Conservation (phyloP, 1,140 invertebrate species). For the Aphelenchoides besseyi region DNA sequence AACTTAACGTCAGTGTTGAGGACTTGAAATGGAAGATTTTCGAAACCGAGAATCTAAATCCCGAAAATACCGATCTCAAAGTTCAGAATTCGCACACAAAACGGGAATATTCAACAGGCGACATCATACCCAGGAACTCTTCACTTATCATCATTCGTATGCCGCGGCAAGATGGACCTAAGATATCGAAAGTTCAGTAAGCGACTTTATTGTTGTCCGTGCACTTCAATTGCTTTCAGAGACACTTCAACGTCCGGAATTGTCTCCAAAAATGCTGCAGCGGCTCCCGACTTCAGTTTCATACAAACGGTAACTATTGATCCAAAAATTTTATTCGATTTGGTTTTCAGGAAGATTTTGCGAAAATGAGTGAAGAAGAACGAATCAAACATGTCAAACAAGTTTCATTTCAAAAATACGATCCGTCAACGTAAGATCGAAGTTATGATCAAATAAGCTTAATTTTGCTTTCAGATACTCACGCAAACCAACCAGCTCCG, state of each 20-base stretch:
- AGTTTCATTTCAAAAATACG: conserved; percentile 91
- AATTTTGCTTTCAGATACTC: conserved; percentile 13
- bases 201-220: too few species aligned
- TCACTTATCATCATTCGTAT: conserved; percentile 89
- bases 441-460: not conserved
- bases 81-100: conserved; percentile 96
- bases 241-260: conserved; percentile 53
- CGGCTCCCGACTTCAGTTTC: conserved; percentile 16
- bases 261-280: conserved; percentile 15
- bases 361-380: conserved; percentile 86
- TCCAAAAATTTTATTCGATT: too few species aligned
- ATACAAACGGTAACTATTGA: conserved; percentile 48
- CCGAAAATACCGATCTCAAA: conserved; percentile 88
- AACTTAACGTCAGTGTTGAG: conserved; percentile 85
- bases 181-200: conserved; percentile 64
- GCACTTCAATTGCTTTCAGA: conserved; percentile 29
- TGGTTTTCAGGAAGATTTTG: conserved; percentile 73
- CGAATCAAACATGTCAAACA: conserved; percentile 95
- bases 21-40: conserved; percentile 91
- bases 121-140: conserved; percentile 90
- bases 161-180: conserved; percentile 70
- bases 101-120: conserved; percentile 70
- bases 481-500: conserved; percentile 35
- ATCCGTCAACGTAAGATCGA: conserved; percentile 83
- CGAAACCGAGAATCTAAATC: conserved; percentile 82